Percentiles rank a stretch among this genome's conserved stretches.
phyloP scores from a whole-genome alignment of 2,888 invertebrate species.

The Dryobotodes eremita region DNA sequence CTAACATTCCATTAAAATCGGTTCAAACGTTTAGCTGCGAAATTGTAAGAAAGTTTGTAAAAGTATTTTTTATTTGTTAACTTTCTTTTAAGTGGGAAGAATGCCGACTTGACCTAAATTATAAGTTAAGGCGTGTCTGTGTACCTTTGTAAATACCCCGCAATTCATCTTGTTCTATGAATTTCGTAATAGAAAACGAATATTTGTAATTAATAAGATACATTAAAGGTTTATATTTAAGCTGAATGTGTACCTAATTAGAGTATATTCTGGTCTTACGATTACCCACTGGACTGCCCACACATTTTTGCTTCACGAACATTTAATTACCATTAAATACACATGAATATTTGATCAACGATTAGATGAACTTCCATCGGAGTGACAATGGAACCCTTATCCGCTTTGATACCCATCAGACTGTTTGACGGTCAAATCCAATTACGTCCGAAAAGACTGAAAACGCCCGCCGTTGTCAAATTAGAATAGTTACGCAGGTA shows the following conservation, averaged over 20 bases:
- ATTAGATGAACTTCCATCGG: constrained; percentile 37
- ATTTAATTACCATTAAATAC: constrained; percentile 38
- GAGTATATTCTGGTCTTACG: not conserved
- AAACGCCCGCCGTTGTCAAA: constrained; percentile 31
- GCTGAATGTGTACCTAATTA: not conserved
- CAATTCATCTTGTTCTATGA: not conserved
- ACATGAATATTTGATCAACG: constrained; percentile 47
- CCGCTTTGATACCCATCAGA: constrained; percentile 54
- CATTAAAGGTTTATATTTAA: not conserved
- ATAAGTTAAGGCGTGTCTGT: not conserved
- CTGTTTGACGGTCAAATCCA: constrained; percentile 53
- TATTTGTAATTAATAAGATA: not conserved
- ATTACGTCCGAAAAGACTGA: constrained; percentile 42
- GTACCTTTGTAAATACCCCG: not conserved
- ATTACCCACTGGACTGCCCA: not conserved
- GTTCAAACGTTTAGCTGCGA: constrained; percentile 23
- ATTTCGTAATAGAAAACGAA: not conserved
- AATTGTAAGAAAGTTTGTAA: not conserved
- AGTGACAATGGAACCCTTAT: constrained; percentile 54
- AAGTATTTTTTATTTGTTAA: not conserved
- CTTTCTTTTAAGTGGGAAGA: constrained; percentile 20
- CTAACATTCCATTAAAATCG: constrained; percentile 26
- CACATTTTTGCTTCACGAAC: constrained; percentile 26
- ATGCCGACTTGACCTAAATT: constrained; percentile 5
- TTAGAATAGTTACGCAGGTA: constrained; percentile 23